Evolutionary conservation across 2,888 invertebrate species (phyloP).

Genomic region (Bellardia bayeri): DNA sequence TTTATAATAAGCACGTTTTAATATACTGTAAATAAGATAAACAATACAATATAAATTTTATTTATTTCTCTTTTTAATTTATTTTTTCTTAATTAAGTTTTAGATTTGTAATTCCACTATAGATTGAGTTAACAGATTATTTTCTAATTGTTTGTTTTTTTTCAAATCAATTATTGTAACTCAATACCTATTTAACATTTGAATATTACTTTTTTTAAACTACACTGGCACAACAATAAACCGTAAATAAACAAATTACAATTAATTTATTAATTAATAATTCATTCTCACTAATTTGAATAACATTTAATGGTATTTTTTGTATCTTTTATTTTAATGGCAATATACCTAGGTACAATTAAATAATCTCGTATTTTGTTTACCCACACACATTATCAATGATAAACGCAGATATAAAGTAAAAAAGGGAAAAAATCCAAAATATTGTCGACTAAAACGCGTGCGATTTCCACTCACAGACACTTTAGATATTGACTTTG

Average conservation of each 20-base stretch:
- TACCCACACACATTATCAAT: slow-evolving; percentile 49
- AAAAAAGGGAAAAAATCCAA: slow-evolving; percentile 3
- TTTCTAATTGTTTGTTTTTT: slow-evolving; percentile 24
- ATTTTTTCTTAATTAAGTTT: neutral
- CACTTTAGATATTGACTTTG: slow-evolving; percentile 56
- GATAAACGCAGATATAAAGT: neutral
- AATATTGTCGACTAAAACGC: slow-evolving; percentile 29
- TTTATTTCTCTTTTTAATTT: slow-evolving; percentile 21
- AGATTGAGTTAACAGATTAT: slow-evolving; percentile 21
- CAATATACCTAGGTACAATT: slow-evolving; percentile 42
- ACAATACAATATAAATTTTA: slow-evolving; percentile 27
- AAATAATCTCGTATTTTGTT: slow-evolving; percentile 51
- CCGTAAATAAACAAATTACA: slow-evolving; percentile 16
- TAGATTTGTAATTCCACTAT: slow-evolving; percentile 7
- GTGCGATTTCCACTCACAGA: neutral
- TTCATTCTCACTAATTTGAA: slow-evolving; percentile 14
- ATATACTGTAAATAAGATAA: slow-evolving; percentile 50
- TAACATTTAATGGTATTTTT: slow-evolving; percentile 26
- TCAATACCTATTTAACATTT: slow-evolving; percentile 17
- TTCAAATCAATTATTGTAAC: slow-evolving; percentile 12
- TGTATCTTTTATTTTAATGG: slow-evolving; percentile 35
- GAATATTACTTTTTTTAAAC: neutral
- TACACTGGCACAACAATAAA: neutral
- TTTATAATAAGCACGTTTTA: slow-evolving; percentile 39
- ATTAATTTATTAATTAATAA: slow-evolving; percentile 19